Conservation (phyloP, 2,888 invertebrate species). For the Stenodera caucasica region DNA sequence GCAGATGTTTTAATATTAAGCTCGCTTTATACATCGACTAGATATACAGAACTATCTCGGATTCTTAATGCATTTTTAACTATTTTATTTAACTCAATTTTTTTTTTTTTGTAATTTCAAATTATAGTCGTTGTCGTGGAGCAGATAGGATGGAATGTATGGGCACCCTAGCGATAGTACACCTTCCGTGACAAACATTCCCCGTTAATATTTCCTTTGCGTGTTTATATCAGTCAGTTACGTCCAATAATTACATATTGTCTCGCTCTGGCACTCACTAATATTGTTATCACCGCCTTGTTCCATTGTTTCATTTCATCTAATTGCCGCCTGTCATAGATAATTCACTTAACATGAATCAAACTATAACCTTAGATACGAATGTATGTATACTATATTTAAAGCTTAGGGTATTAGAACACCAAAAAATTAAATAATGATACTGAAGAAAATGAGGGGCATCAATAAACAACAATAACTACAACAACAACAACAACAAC, state of each 20-base stretch:
- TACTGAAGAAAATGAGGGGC: background rate
- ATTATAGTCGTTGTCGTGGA: no score
- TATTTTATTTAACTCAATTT: no score
- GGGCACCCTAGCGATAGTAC: slow-evolving; percentile 29
- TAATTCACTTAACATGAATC: slow-evolving; percentile 30
- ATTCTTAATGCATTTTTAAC: no score
- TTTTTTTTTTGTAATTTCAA: no score
- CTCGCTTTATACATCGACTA: no score
- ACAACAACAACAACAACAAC: no score
- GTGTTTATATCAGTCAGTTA: slow-evolving; percentile 44
- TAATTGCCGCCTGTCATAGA: slow-evolving; percentile 29
- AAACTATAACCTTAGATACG: slow-evolving; percentile 10
- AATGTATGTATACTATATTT: background rate
- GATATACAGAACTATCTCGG: no score
- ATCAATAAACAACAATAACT: no score
- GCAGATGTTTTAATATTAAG: no score
- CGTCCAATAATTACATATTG: slow-evolving; percentile 46
- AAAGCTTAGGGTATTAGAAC: no score
- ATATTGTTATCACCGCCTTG: slow-evolving; percentile 45
- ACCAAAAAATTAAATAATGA: background rate
- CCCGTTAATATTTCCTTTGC: slow-evolving; percentile 48
- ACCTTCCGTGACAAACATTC: slow-evolving; percentile 46
- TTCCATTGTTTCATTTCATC: slow-evolving; percentile 33
- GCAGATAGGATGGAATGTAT: no score
- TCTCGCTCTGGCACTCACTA: slow-evolving; percentile 48